These are phyloP conservation scores for Chloroceryle inda DNA, from an alignment of 2,797 vertebrate species.

Conservation along the genomic window DNA sequence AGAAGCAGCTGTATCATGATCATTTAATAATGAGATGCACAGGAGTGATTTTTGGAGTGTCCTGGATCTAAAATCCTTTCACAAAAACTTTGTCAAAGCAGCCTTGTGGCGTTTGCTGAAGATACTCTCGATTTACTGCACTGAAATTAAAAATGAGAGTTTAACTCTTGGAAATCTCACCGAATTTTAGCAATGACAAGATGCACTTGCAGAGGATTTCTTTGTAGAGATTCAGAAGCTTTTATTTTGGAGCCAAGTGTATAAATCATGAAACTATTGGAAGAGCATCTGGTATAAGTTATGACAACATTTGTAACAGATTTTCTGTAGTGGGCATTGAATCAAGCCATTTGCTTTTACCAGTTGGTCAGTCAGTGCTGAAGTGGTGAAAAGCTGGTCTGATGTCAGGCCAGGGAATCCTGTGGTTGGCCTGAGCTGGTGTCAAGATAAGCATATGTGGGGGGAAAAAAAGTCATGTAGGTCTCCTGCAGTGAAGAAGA, in stretches of 20 bases:
- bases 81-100: neutral
- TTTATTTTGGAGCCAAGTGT: neutral
- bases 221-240: neutral
- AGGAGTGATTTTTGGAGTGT: neutral
- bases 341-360: neutral
- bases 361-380: neutral
- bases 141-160: neutral
- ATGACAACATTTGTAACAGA: neutral
- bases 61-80: neutral
- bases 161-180: neutral
- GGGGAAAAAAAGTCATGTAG: accelerated
- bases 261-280: neutral
- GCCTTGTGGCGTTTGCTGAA: neutral
- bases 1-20: neutral
- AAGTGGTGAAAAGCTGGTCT: neutral
- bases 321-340: neutral
- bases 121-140: neutral
- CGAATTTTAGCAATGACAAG: neutral
- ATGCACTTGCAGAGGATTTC: neutral
- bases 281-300: neutral
- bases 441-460: neutral
- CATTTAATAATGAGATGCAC: neutral
- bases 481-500: neutral
- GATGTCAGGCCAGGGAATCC: neutral
- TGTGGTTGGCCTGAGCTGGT: neutral